Evolutionary conservation across 2,888 invertebrate species (phyloP), one percentile per base, ranked within the genome.

Genomic region (Drosophila leonis): DNA sequence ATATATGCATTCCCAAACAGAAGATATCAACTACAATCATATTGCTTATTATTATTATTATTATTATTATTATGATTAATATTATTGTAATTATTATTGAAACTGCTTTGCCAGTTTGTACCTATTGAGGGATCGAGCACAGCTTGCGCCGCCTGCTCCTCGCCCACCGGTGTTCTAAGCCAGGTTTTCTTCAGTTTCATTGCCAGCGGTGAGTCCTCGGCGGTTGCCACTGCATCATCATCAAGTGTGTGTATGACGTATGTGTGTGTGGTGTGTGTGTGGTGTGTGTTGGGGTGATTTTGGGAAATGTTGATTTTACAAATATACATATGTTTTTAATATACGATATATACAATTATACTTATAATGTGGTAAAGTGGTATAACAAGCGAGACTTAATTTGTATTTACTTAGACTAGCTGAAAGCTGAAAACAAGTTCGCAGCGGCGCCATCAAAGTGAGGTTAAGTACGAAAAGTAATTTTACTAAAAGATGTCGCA

Each of bases 171-270:
- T 94, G 95, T 95, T 93, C 95, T 94, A 93, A 95, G 94, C 95
- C 95, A 95, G 93, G 95, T 95, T 94, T 95, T 95, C 94, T 95
- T 95, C 93, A 95, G 94, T 94, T 95, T 95, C 94, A 95, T 95
- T 91, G 95, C 95, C 92, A 95, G 94, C 92, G 95, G 95, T 92
- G 95, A 95, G 72, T 94, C 94, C 93, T 95, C 95, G 88, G 95
- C 94, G 93, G 95, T 94, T 92, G 95, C 95, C 94, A 95, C 95
- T 95, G 76, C 63, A 63, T 42, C 54, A 63, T 42, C 54, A 46
- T 66, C 39, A 63, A 56, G 44, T 20, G 46, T 12, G n/a, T 55
- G 41, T 44, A 33, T 42, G 49, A 13, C n/a, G 35, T 27, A 4
- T 31, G 49, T 18, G 7, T 31, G 24, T 20, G 13, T 20, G 42